phyloP scores from a whole-genome alignment of 53 echinoderm and acorn worm genomes.

The Luidia sarsii region DNA sequence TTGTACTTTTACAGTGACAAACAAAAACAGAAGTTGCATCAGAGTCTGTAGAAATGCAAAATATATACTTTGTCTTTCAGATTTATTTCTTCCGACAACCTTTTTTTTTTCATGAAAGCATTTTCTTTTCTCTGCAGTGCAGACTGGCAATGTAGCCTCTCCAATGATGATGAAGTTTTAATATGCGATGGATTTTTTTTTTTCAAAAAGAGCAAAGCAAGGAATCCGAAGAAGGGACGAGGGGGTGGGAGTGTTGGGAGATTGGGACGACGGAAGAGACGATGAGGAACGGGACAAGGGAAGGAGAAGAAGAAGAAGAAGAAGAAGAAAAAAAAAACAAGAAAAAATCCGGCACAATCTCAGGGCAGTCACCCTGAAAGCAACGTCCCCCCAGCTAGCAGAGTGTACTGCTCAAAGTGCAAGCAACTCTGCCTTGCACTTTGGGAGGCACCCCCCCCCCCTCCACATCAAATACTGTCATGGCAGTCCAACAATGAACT shows the following conservation, averaged over 20 bases:
- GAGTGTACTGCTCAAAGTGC: conserved; percentile 41
- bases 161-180: too few relatives aligned
- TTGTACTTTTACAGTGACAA: too few relatives aligned
- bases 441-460: conserved; percentile 11
- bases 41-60: too few relatives aligned
- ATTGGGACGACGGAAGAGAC: neutral
- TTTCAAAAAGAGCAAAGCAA: neutral
- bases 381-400: neutral
- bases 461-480: conserved; percentile 8
- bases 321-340: conserved; percentile 5
- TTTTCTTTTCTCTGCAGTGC: too few relatives aligned
- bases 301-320: neutral
- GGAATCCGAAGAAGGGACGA: too few relatives aligned
- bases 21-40: too few relatives aligned
- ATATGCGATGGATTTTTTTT: too few relatives aligned
- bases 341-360: neutral
- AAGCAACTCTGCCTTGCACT: conserved; percentile 51
- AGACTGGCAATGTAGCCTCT: too few relatives aligned
- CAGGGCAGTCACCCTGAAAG: conserved; percentile 49
- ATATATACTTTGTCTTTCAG: too few relatives aligned
- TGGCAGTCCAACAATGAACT: conserved; percentile 45
- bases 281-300: neutral
- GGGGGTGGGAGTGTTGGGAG: too few relatives aligned
- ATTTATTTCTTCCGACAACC: too few relatives aligned
- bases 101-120: too few relatives aligned